Base-by-base conservation (phyloP, 2,888 invertebrate genomes). In the Hyposoter dolosus region DNA sequence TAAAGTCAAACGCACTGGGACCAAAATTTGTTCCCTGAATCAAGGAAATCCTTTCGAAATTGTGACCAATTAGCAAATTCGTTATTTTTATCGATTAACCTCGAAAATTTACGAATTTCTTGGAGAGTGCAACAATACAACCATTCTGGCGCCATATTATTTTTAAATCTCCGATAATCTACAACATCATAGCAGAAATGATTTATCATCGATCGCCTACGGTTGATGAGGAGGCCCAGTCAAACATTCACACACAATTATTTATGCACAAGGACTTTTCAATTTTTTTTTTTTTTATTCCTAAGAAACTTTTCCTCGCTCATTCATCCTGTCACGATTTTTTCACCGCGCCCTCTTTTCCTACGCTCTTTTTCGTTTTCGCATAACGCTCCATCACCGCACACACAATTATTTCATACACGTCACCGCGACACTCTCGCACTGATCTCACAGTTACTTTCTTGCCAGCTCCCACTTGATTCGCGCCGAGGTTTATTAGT, bases 291-390 rank as follows among this genome's bases (percentile, higher is more conserved):
- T 43, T 23, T 35, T 43, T 75, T 40, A 40, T 10, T 40, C 40
- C 40, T 10, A 40, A 50, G 53, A 32, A 47, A 77, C 65, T 66
- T 65, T 47, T 60, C 72, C 40, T 50, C 12, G 65, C 79, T 71
- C 63, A 35, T 80, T 60, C 76, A 66, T 85, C 71, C 74, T 81
- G 28, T 71, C 50, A 10, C 45, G 53, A 65, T 76, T 69, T 80
- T 78, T 81, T 72, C 88, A 91, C 91, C 92, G 90, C 91, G 89
- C 92, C 92, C 89, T 89, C 88, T 91, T 91, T 89, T 92, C 92
- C 92, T 92, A 92, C 92, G 91, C 92, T 89, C 89, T 90, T 90
- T 91, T 89, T 90, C 89, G 75, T 82, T 86, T 86, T 83, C 74
- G 72, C 80, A 83, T 77, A 63, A 40, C 45, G 80, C 53, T 50